These are phyloP conservation scores for Eupithecia subumbrata DNA, from an alignment of 2,888 invertebrate genomes.

Conservation along the genomic window DNA sequence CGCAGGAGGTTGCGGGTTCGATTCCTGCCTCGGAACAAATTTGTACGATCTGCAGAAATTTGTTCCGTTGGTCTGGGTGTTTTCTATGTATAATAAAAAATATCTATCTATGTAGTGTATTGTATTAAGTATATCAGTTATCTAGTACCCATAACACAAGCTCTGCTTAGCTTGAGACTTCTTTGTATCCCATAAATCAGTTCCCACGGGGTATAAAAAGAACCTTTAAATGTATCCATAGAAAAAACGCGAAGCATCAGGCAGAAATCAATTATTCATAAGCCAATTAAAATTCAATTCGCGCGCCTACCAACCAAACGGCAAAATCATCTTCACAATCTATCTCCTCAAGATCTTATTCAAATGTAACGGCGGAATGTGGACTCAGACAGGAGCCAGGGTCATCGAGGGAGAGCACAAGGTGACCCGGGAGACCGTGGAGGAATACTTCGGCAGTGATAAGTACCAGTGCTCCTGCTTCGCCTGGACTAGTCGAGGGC, in stretches of 20 bases:
- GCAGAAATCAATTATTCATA: not conserved
- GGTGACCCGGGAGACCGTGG: conserved; percentile 94
- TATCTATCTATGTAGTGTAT: no score
- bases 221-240: not conserved
- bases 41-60: no score
- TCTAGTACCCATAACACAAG: no score
- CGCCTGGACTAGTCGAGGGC: conserved; percentile 94
- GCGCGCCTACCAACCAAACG: not conserved
- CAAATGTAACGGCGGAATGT: conserved; percentile 94
- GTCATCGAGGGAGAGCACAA: conserved; percentile 94
- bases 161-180: no score
- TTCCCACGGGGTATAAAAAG: not conserved
- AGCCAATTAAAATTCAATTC: not conserved
- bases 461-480: conserved; percentile 97
- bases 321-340: not conserved
- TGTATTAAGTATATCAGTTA: no score
- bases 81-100: no score
- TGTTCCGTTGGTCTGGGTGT: no score
- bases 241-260: not conserved
- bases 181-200: not conserved
- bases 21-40: no score
- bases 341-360: conserved; percentile 87
- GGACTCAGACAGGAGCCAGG: conserved; percentile 93
- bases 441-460: conserved; percentile 95
- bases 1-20: no score